These are phyloP conservation scores for Alcedo atthis DNA, from an alignment of 2,797 vertebrate genomes.

Conservation along the genomic window DNA sequence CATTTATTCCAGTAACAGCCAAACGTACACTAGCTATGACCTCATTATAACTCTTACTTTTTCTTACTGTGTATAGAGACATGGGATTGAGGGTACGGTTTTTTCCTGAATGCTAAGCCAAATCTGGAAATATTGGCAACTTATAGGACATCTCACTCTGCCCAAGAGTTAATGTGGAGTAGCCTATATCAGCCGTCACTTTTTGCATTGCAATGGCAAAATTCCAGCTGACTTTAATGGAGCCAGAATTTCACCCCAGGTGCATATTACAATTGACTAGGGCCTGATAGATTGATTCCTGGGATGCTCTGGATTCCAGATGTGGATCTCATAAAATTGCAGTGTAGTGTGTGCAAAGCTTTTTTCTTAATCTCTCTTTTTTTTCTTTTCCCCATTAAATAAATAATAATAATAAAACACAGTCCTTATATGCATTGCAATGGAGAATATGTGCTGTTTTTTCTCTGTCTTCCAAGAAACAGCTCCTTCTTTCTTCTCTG, in stretches of 20 bases:
- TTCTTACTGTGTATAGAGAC: not conserved
- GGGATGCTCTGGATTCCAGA: constrained; percentile 74
- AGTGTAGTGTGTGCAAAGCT: not conserved
- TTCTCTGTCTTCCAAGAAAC: constrained; percentile 11
- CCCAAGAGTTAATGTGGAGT: constrained; percentile 26
- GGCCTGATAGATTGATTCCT: constrained; percentile 71
- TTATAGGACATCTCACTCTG: not conserved
- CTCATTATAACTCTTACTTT: constrained; percentile 40
- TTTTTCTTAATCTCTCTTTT: not conserved
- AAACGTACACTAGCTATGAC: not conserved
- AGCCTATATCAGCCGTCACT: constrained; percentile 55
- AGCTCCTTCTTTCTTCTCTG: not conserved
- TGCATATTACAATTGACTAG: constrained; percentile 67
- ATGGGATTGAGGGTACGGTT: not conserved
- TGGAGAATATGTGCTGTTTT: not conserved
- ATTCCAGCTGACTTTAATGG: constrained; percentile 59
- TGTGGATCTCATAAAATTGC: constrained; percentile 64
- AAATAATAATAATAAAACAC: constrained; percentile 44
- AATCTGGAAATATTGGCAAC: constrained; percentile 19
- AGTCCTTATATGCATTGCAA: not conserved
- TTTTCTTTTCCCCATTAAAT: not conserved
- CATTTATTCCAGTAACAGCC: constrained; percentile 30
- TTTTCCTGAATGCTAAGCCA: not conserved
- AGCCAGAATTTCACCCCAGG: constrained; percentile 69
- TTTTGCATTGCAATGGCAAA: constrained; percentile 60